Conservation (phyloP, 2,888 invertebrate genomes). For the Drosophila merina region DNA sequence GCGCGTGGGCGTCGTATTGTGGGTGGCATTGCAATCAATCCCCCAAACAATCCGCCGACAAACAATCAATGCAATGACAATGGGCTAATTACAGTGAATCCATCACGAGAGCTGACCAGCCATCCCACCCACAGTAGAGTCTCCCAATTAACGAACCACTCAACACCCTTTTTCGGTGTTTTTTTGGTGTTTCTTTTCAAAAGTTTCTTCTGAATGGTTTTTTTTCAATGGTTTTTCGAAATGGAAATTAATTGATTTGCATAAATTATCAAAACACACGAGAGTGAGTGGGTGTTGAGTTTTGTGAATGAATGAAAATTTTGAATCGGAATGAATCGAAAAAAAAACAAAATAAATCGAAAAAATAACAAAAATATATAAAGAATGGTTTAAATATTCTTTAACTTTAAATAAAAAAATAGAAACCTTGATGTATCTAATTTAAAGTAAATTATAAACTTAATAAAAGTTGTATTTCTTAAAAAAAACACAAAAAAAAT, state of each 20-base stretch:
- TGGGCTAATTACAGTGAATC: constrained; percentile 31
- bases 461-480: not conserved
- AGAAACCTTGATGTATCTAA: not conserved
- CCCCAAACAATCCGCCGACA: too few species aligned
- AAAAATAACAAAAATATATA: not conserved
- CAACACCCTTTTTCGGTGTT: constrained; percentile 12
- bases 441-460: not conserved
- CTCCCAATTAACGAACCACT: constrained; percentile 5
- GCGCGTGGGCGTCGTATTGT: constrained; percentile 16
- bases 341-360: too few species aligned
- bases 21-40: constrained; percentile 15
- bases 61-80: constrained; percentile 25
- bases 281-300: constrained; percentile 8
- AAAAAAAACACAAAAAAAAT: constrained; percentile 4
- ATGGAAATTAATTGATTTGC: not conserved
- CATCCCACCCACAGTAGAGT: constrained; percentile 2
- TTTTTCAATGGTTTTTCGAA: not conserved
- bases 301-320: constrained; percentile 1
- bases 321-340: too few species aligned
- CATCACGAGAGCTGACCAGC: constrained; percentile 16
- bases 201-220: not conserved
- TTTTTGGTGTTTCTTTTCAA: not conserved
- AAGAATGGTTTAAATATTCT: not conserved
- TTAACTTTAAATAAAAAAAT: not conserved
- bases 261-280: not conserved